Percentiles rank a stretch among this genome's conserved stretches.
These are phyloP conservation scores for Rhodeus uyekii DNA, from an alignment of 2,797 vertebrate species.

Conservation along the genomic window DNA sequence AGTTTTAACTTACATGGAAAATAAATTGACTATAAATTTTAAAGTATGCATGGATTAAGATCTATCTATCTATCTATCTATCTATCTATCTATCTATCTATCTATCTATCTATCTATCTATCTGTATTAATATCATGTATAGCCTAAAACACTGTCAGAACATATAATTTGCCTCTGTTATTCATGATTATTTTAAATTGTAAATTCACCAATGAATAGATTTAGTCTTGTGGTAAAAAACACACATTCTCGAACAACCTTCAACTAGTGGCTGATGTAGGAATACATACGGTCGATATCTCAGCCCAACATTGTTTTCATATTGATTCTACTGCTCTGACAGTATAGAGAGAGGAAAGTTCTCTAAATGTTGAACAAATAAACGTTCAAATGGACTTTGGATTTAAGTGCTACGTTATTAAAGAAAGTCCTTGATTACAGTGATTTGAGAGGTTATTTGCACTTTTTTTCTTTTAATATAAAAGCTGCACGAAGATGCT, in stretches of 20 bases:
- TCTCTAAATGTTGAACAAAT: neutral
- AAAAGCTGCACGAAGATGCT: neutral
- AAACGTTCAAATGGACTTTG: conserved; percentile 1
- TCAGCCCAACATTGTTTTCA: neutral
- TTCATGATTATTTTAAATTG: neutral
- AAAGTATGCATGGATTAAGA: neutral
- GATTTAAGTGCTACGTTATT: neutral
- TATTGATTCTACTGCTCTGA: conserved; percentile 2
- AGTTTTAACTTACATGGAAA: neutral
- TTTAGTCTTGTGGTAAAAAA: neutral
- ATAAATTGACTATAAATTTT: neutral
- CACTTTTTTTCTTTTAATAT: neutral
- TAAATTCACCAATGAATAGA: neutral
- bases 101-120: too few species aligned
- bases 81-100: too few species aligned
- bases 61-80: too few species aligned
- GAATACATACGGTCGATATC: neutral
- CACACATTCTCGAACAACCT: neutral
- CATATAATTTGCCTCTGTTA: neutral
- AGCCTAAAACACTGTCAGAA: neutral
- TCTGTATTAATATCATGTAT: neutral
- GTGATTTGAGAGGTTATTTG: neutral
- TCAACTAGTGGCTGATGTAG: neutral
- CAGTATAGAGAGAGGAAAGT: neutral
- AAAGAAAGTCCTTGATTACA: neutral